Base-by-base conservation (phyloP, 2,113 vertebrate species). In the Apaloderma vittatum region DNA sequence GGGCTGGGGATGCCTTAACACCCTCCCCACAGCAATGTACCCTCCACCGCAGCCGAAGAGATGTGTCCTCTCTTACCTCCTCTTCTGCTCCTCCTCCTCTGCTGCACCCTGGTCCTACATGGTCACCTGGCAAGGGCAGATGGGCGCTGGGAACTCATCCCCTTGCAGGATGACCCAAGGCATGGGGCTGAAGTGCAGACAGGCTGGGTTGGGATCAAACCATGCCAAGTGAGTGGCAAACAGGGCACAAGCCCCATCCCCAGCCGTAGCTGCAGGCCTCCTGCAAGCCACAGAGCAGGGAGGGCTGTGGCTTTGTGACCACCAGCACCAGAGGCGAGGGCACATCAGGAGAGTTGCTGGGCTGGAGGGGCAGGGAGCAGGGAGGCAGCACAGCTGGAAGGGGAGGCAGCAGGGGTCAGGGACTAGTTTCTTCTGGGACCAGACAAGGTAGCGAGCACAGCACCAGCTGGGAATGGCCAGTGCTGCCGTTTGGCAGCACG, bases 321-420 rank as follows among this genome's bases (percentile, higher is more conserved):
- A 82, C 40, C n/a, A 86, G 16, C 11, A 67, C 9, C 17, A 0
- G 2, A 11, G 49, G 12, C 55, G 18, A 55, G 11, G 24, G 9
- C 15, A 51, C 3, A 0, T 18, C 1, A 0, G 43, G 57, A 67
- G 21, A 75, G 19, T 19, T 3, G 1, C 11, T 18, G 29, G 24
- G 24, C 29, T 34, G 29, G 58, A 88, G 32, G 14, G 9, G 11
- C 43, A 68, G 36, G 58, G 14, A 58, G 8, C 1, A 0, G 17
- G 12, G 43, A 86, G 77, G 59, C 15, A 49, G 23, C 20, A 37
- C 0, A 3, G 4, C 26, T 62, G 26, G 46, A 7, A 66, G 52
- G 10, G 6, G 17, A 32, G 68, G n/a, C 16, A 70, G 27, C 62
- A 58, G 37, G 11, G 20, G 15, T 86, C 18, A 54, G 46, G n/a